Evolutionary conservation across 2,888 invertebrate species (phyloP).

Genomic region (Drosophila hawaiiensis): DNA sequence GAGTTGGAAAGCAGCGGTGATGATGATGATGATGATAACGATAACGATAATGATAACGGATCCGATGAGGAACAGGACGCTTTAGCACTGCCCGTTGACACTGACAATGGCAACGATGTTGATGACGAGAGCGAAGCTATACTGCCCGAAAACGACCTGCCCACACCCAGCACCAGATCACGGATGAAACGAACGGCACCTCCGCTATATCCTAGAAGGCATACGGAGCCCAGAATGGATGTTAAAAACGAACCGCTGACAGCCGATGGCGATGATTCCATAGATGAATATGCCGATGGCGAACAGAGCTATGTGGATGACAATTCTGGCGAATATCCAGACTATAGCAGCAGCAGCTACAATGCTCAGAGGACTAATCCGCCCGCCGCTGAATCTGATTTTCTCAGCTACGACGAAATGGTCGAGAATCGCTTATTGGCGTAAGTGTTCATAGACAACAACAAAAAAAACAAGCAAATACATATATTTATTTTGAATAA

Average conservation of each 20-base stretch:
- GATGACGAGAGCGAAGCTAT: conserved; percentile 60
- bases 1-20: conserved; percentile 66
- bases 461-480: background rate
- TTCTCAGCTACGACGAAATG: conserved; percentile 81
- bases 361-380: conserved; percentile 43
- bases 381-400: conserved; percentile 58
- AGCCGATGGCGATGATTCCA: conserved; percentile 60
- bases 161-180: conserved; percentile 33
- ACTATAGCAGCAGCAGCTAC: conserved; percentile 52
- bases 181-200: conserved; percentile 45
- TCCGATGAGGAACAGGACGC: conserved; percentile 23
- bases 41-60: conserved; percentile 10
- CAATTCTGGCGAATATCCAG: conserved; percentile 65
- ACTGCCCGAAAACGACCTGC: conserved; percentile 56
- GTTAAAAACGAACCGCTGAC: conserved; percentile 58
- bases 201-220: conserved; percentile 7
- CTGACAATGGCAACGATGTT: conserved; percentile 32
- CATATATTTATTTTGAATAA: background rate
- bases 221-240: conserved; percentile 19
- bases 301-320: conserved; percentile 62
- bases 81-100: conserved; percentile 32
- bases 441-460: conserved; percentile 50
- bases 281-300: conserved; percentile 63
- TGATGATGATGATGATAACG: conserved; percentile 24
- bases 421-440: conserved; percentile 81